Percentiles rank a stretch among this genome's conserved stretches.
Evolutionary conservation across 2,888 invertebrate species (phyloP).

Genomic region (Oligia latruncula): DNA sequence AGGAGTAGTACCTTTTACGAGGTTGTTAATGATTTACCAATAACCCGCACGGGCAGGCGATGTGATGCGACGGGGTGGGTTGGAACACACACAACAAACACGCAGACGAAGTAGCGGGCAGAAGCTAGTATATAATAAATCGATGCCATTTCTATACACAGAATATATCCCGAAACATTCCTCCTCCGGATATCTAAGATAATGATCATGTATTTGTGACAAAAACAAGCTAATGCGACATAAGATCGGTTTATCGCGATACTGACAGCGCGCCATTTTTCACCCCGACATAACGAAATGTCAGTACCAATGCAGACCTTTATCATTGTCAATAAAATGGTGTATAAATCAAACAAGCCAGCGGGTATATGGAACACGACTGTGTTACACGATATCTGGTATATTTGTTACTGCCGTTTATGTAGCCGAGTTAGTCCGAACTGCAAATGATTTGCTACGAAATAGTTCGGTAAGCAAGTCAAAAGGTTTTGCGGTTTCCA

Average conservation of each 20-base stretch:
- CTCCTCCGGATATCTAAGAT: constrained; percentile 38
- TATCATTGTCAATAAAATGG: constrained; percentile 86
- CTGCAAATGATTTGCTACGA: constrained; percentile 10
- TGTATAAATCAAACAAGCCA: constrained; percentile 81
- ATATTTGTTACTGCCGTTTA: constrained; percentile 46
- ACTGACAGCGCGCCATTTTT: constrained; percentile 79
- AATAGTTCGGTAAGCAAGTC: constrained; percentile 17
- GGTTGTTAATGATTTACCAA: too few relatives aligned
- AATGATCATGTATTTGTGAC: constrained; percentile 63
- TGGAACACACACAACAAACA: too few relatives aligned
- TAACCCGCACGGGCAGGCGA: too few relatives aligned
- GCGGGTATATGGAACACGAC: constrained; percentile 60
- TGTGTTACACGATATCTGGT: constrained; percentile 59
- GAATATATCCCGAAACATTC: constrained; percentile 16
- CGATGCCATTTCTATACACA: constrained; percentile 8
- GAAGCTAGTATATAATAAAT: constrained; percentile 15
- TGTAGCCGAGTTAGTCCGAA: constrained; percentile 29
- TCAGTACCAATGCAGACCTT: constrained; percentile 84
- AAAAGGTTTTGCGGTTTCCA: constrained; percentile 2
- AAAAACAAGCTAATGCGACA: constrained; percentile 76
- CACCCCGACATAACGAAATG: constrained; percentile 83
- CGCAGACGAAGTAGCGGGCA: too few relatives aligned
- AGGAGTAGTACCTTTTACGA: too few relatives aligned
- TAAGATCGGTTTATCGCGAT: constrained; percentile 68
- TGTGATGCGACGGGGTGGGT: too few relatives aligned